Base-by-base conservation (phyloP, 2,113 vertebrate species). In the Colinus virginianus region DNA sequence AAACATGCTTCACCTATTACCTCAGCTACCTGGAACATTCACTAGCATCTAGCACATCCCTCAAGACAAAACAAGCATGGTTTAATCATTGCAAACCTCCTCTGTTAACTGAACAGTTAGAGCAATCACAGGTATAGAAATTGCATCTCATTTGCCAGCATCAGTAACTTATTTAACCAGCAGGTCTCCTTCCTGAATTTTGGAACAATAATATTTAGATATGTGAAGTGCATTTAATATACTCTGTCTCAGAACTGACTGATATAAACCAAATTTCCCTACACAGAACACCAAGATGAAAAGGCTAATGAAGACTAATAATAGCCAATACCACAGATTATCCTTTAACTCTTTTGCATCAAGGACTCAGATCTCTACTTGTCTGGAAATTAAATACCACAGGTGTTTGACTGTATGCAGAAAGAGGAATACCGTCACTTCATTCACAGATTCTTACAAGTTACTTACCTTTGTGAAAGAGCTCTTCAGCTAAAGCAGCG, bases 391-490 rank as follows among this genome's bases (percentile, higher is more conserved):
- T 32, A 43, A 61, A 36, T 36, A 81, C 30, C 40, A 53, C 11
- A 69, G 19, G 45, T 8, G 53, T 25, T 40, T 13, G 6, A 81
- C 80, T 9, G 19, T 4, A 67, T 3, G 17, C 23, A 80, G 38
- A n/a, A 0, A 77, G 13, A 84, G 11, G 16, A 84, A 89, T 55
- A 12, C 7, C 19, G 38, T 15, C 13, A 10, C 16, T 15, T 34
- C 4, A 58, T 38, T 76, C 26, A 49, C 42, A n/a, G 28, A 62
- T 17, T 56, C 63, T 78, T 89, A 9, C 18, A 74, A 71, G 15
- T 67, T 61, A n/a, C 56, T 91, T 96, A 99, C 99, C 99, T 98
- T 98, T 99, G 90, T 99, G 98, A 86, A 99, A 99, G 66, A 99
- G 97, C 78, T 99, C 98, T 96, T 99, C 99, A 18, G 99, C 99